Conservation (phyloP, 2,797 vertebrate genomes). For the Spinibarbus caldwelli region DNA sequence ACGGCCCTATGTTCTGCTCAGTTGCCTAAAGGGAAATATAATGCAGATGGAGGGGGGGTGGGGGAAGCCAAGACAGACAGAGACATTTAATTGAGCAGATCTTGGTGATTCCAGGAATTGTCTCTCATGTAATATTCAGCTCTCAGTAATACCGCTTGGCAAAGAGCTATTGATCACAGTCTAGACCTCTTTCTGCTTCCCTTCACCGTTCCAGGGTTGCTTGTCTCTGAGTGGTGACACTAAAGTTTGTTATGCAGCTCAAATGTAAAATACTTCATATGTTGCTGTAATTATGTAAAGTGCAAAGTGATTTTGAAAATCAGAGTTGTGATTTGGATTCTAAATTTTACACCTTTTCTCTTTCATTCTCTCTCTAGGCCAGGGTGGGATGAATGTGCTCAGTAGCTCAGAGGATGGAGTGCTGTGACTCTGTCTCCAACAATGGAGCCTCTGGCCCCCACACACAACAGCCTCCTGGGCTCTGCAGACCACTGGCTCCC, state of each 20-base stretch:
- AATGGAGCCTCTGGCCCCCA: constrained; percentile 83
- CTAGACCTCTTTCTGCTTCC: constrained; percentile 48
- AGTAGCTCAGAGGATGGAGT: constrained; percentile 88
- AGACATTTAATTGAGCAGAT: constrained; percentile 54
- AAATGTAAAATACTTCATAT: background rate
- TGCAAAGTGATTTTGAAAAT: constrained; percentile 6
- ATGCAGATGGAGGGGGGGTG: constrained; percentile 50
- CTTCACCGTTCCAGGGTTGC: constrained; percentile 12
- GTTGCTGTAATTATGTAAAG: background rate
- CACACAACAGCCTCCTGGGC: constrained; percentile 77
- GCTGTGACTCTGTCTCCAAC: constrained; percentile 91
- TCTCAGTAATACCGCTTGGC: constrained; percentile 58
- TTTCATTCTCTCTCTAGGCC: constrained; percentile 74
- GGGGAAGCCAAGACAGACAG: constrained; percentile 47
- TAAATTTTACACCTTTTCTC: constrained; percentile 53
- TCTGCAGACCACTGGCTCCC: constrained; percentile 80
- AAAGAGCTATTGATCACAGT: constrained; percentile 63
- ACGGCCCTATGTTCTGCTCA: constrained; percentile 39
- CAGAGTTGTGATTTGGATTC: constrained; percentile 27
- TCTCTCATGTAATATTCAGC: constrained; percentile 67
- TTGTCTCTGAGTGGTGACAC: constrained; percentile 12
- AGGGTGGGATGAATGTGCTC: constrained; percentile 87
- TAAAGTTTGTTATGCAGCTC: constrained; percentile 14
- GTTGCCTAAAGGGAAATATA: constrained; percentile 52
- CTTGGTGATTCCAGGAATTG: constrained; percentile 61